Percentiles rank a stretch among this genome's conserved stretches.
These are phyloP conservation scores for Limulus polyphemus DNA, from an alignment of 2,888 invertebrate species.

Conservation along the genomic window DNA sequence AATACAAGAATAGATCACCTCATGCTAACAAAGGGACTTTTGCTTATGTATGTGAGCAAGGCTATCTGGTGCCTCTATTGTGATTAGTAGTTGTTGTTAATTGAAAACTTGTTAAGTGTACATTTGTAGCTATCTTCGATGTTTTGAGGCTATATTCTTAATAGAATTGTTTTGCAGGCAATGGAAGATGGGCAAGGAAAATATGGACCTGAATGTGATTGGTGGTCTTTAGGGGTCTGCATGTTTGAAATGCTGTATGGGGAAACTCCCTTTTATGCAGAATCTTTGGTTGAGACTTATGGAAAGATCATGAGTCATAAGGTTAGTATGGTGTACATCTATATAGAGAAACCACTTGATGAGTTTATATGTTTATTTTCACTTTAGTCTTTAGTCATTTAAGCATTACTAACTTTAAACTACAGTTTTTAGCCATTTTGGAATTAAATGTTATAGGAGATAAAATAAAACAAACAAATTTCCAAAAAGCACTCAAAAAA, in stretches of 20 bases:
- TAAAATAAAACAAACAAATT: too few species aligned
- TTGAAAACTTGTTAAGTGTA: background rate
- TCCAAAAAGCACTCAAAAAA: too few species aligned
- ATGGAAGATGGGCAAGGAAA: conserved; percentile 98
- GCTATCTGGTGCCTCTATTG: too few species aligned
- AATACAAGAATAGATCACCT: too few species aligned
- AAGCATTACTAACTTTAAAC: too few species aligned
- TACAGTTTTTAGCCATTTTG: too few species aligned
- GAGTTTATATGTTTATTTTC: background rate
- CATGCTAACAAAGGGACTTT: too few species aligned
- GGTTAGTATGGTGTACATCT: conserved; percentile 51
- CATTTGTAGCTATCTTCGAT: too few species aligned
- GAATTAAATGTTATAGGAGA: too few species aligned
- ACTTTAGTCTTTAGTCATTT: background rate
- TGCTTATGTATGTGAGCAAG: too few species aligned
- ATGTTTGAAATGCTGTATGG: conserved; percentile 99
- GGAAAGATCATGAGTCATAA: conserved; percentile 99
- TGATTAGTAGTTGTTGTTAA: too few species aligned
- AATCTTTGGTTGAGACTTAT: conserved; percentile 96
- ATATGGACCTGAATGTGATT: conserved; percentile 97
- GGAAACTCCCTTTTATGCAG: conserved; percentile 98
- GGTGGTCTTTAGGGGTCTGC: conserved; percentile 99
- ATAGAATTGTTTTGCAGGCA: conserved; percentile 47
- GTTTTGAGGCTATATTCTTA: too few species aligned
- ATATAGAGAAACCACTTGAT: background rate